Evolutionary conservation across 92 coral and sea anemone genomes (phyloP), one percentile per base, ranked within the genome.

Genomic region (Heliopora coerulea): DNA sequence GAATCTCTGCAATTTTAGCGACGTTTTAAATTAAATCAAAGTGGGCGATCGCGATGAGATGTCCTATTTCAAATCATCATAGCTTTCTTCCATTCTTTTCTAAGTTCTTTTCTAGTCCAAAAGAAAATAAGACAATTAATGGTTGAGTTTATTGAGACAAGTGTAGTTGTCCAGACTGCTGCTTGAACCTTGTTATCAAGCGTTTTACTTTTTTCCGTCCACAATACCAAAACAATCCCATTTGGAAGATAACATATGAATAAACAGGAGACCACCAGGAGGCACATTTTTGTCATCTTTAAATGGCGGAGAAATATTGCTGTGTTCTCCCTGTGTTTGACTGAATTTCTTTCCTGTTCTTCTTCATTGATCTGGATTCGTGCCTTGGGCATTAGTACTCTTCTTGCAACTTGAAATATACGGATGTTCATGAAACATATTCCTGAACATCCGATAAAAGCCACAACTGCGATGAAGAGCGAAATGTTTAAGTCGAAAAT

Each of bases 81-180:
- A 11, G 11, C 6, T 37, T 37, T 37, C 32, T 29, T 61, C 68
- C 41, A 61, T 3, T 37, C 48, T 24, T 61, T 40, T 23, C 68
- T 31, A 14, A 61, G n/a, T 24, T 61, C 41, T 61, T 23, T 61
- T 40, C 32, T 61, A 30, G 46, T 20, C 68, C 68, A 61, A 32
- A 61, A 18, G 17, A 61, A 29, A 30, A 61, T 44, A 4, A 61
- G 44, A 14, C 68, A 29, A 61, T 61, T 61, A 8, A 61, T 14
- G n/a, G 68, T 61, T 29, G 68, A 61, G 33, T 61, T 61, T 8
- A 61, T 61, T 61, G 68, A 28, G n/a, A 32, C 68, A 37, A 61
- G 19, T 13, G 68, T 28, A 10, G 17, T 28, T 61, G 46, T 32
- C 68, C 68, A 61, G n/a, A 61, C 68, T 61, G 28, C 39, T n/a